Evolutionary conservation across 2,888 invertebrate species (phyloP).

Genomic region (Thecocarcelia acutangulata): DNA sequence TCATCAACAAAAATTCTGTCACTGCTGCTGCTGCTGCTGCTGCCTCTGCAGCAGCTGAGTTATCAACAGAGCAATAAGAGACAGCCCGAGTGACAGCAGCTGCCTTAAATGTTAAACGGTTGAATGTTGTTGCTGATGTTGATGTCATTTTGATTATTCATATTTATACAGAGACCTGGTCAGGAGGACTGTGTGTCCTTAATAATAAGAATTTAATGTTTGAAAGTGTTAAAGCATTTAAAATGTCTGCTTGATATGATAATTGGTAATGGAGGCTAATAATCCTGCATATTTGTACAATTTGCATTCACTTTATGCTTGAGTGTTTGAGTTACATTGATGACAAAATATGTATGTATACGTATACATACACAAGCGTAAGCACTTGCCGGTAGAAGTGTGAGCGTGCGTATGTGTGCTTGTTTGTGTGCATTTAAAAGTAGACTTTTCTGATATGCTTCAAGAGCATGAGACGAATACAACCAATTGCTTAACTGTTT

Average conservation of each 20-base stretch:
- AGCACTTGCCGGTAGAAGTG: not conserved
- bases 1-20: constrained; percentile 55
- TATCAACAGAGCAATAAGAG: constrained; percentile 27
- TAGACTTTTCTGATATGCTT: not conserved
- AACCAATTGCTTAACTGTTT: constrained; percentile 62
- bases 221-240: constrained; percentile 69
- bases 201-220: constrained; percentile 69
- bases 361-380: not conserved
- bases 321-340: constrained; percentile 39
- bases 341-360: constrained; percentile 33
- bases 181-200: constrained; percentile 48
- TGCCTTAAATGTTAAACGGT: constrained; percentile 38
- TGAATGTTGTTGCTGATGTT: not conserved
- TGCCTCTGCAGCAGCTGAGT: constrained; percentile 17
- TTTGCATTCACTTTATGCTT: constrained; percentile 19
- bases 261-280: constrained; percentile 69
- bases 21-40: constrained; percentile 26
- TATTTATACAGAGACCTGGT: constrained; percentile 14
- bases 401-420: not conserved
- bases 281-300: constrained; percentile 54
- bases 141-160: not conserved
- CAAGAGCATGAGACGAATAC: constrained; percentile 35
- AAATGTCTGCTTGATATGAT: constrained; percentile 68
- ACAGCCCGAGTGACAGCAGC: constrained; percentile 40
- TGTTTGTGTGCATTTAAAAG: not conserved